phyloP scores from a whole-genome alignment of 2,113 vertebrate species.

The Mugil cephalus region DNA sequence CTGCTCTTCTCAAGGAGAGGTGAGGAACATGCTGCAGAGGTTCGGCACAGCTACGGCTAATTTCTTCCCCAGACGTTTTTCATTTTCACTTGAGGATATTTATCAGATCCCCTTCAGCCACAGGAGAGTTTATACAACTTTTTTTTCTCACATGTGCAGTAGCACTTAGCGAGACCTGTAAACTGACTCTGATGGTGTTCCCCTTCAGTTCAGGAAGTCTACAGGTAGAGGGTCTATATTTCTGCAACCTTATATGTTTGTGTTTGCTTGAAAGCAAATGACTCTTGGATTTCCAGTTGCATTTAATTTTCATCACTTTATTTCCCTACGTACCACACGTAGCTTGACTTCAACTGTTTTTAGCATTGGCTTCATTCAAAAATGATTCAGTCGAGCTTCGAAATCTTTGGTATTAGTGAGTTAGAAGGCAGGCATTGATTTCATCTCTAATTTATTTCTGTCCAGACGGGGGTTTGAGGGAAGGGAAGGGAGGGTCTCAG shows the following conservation, averaged over 20 bases:
- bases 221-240: not conserved
- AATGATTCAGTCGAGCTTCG: slow-evolving; percentile 9
- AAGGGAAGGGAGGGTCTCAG: slow-evolving; percentile 57
- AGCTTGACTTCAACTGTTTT: not conserved
- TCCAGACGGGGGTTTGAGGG: slow-evolving; percentile 55
- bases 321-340: not conserved
- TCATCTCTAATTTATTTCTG: slow-evolving; percentile 70
- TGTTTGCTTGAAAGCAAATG: not conserved
- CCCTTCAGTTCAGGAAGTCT: not conserved
- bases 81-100: no score
- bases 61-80: no score
- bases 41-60: no score
- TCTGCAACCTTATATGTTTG: not conserved
- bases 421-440: slow-evolving; percentile 53
- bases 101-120: not conserved
- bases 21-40: no score
- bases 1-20: no score
- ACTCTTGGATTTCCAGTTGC: slow-evolving; percentile 2
- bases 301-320: not conserved
- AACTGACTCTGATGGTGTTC: not conserved
- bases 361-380: slow-evolving; percentile 4
- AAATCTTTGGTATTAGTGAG: slow-evolving; percentile 27
- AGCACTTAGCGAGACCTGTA: not conserved
- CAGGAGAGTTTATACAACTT: not conserved
- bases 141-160: not conserved